Evolutionary conservation across 2,113 vertebrate genomes (phyloP), one percentile per base, ranked within the genome.

Genomic region (Panurus biarmicus): DNA sequence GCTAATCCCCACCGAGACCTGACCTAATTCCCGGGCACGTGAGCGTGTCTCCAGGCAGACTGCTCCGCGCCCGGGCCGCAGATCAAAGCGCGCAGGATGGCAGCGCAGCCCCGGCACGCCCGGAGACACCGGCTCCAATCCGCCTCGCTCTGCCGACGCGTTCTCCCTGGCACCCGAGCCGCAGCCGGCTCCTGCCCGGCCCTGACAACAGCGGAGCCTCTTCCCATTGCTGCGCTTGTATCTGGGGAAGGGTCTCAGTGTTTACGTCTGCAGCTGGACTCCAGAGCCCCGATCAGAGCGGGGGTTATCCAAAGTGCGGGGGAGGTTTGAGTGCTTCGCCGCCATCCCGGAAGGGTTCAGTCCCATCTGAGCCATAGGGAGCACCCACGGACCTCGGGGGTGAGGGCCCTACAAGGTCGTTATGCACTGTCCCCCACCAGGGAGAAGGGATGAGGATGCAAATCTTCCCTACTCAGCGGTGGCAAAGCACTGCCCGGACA

Each of bases 1-100:
- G 10, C 82, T 97, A 96, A 97, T 97, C 95, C 96, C 96, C 89
- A 89, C 85, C 65, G 86, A 96, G 96, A 50, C 58, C 85, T 97
- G 96, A 96, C 96, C 96, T 96, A 97, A 94, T 97, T 97, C 92
- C 87, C 14, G 69, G 89, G 90, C 90, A 96, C 64, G 87, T 93
- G 92, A 92, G 79, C 17, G 12, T 73, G 96, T 96, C 92, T 96
- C 96, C 83, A 88, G 94, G 95, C 97, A 97, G 96, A 96, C 64
- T 77, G 89, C 54, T 86, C 67, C 6, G 73, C 7, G 54, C 57
- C 11, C 29, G 70, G 83, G 85, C 87, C 75, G 9, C 18, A 22
- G 88, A 65, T 93, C 45, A 24, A 36, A 88, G 85, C 69, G 12
- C 2, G 42, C 80, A 48, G 72, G 69, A 14, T 21, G 85, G 95